phyloP scores from a whole-genome alignment of 2,888 invertebrate genomes.

The Chromoteleia sp. region DNA sequence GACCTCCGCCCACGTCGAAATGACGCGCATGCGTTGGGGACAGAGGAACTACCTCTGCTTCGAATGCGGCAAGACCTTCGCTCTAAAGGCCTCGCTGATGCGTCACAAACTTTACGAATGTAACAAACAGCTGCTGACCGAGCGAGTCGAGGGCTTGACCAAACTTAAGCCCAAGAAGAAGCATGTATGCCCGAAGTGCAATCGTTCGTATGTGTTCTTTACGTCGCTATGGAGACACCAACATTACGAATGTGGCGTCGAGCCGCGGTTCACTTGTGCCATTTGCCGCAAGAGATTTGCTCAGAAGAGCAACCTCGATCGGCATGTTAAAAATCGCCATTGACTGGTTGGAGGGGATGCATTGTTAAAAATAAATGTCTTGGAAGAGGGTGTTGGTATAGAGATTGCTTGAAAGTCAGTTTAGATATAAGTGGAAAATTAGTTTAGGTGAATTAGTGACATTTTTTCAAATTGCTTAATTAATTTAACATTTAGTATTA shows the following conservation, averaged over 20 bases:
- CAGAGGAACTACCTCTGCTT: conserved; percentile 78
- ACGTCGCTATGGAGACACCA: conserved; percentile 81
- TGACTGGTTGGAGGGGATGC: conserved; percentile 40
- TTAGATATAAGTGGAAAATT: background rate
- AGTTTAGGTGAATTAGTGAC: background rate
- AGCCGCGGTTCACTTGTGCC: conserved; percentile 87
- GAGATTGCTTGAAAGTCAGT: background rate
- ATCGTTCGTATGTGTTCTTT: conserved; percentile 79
- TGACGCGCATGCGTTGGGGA: conserved; percentile 61
- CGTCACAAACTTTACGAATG: conserved; percentile 78
- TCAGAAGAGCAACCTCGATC: conserved; percentile 86
- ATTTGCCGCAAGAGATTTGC: conserved; percentile 87
- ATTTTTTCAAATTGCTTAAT: no score
- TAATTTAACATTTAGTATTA: no score
- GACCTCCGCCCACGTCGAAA: conserved; percentile 19
- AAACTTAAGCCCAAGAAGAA: conserved; percentile 73
- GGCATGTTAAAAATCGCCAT: conserved; percentile 84
- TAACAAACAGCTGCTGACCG: conserved; percentile 48
- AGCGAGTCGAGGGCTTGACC: conserved; percentile 13
- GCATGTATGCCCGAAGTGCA: conserved; percentile 77
- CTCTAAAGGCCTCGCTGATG: conserved; percentile 77
- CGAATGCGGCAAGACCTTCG: conserved; percentile 78
- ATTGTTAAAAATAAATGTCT: conserved; percentile 28
- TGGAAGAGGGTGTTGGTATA: conserved; percentile 6
- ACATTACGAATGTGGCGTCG: conserved; percentile 87